phyloP scores from a whole-genome alignment of 2,797 vertebrate species.

The Cephalopachus bancanus region DNA sequence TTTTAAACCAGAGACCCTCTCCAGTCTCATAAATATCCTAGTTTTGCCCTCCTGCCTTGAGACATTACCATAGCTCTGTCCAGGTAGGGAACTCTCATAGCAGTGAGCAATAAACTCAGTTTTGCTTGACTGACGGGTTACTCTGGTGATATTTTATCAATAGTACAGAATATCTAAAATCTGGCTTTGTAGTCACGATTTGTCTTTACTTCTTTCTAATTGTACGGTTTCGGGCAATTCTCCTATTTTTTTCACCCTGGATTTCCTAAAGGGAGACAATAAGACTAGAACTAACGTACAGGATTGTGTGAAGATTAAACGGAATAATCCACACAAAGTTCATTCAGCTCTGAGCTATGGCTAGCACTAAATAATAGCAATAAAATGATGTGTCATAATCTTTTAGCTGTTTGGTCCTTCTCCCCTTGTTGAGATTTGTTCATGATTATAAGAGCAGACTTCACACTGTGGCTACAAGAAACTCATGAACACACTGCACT shows the following conservation, averaged over 20 bases:
- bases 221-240: background rate
- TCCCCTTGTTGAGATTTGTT: background rate
- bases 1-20: background rate
- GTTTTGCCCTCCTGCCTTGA: background rate
- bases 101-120: background rate
- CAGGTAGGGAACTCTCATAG: background rate
- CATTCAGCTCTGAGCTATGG: background rate
- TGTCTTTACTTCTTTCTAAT: slow-evolving; percentile 9
- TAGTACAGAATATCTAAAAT: slow-evolving; percentile 1
- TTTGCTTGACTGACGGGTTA: slow-evolving; percentile 32
- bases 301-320: background rate
- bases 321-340: background rate
- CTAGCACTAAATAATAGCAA: background rate
- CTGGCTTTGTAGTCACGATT: background rate
- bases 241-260: slow-evolving; percentile 26
- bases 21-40: background rate
- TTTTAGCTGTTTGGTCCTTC: background rate
- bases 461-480: background rate
- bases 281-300: background rate
- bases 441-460: background rate
- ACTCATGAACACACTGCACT: slow-evolving; percentile 5
- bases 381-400: background rate
- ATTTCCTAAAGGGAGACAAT: slow-evolving; percentile 13
- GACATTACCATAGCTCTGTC: background rate
- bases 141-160: background rate